phyloP scores from a whole-genome alignment of 1,140 invertebrate genomes.

The Goniozus legneri region DNA sequence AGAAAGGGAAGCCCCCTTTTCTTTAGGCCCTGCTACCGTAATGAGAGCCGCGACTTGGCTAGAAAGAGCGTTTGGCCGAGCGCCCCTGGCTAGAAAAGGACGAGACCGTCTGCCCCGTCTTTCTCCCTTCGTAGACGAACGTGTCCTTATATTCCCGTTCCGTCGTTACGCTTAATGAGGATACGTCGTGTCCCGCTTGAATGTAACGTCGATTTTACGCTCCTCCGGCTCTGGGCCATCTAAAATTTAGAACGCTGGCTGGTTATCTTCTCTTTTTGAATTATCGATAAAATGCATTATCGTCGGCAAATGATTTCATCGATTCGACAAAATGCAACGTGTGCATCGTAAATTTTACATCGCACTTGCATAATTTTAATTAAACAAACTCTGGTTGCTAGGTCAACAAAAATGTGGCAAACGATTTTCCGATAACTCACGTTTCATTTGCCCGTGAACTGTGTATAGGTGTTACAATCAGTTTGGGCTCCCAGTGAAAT shows the following conservation, averaged over 20 bases:
- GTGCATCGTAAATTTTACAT: constrained; percentile 21
- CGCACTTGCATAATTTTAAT: constrained; percentile 31
- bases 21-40: constrained; percentile 20
- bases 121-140: constrained; percentile 4
- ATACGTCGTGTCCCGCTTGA: not conserved
- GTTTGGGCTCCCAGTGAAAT: too few relatives aligned
- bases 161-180: constrained; percentile 20
- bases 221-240: too few relatives aligned
- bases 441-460: not conserved
- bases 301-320: not conserved
- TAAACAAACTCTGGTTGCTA: constrained; percentile 21
- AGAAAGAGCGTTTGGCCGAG: constrained; percentile 12
- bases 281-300: not conserved
- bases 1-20: constrained; percentile 20
- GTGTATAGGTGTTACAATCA: too few relatives aligned
- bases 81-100: not conserved
- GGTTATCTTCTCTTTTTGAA: not conserved
- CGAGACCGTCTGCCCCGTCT: constrained; percentile 8
- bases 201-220: too few relatives aligned
- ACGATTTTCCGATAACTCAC: constrained; percentile 24
- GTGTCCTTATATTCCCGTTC: constrained; percentile 12
- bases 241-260: not conserved
- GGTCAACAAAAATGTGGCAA: constrained; percentile 21
- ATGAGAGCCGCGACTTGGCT: constrained; percentile 20
- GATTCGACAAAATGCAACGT: not conserved